Percentiles rank a stretch among this genome's conserved stretches.
Evolutionary conservation across 1,140 invertebrate species (phyloP).

Genomic region (Diorhabda elongata): DNA sequence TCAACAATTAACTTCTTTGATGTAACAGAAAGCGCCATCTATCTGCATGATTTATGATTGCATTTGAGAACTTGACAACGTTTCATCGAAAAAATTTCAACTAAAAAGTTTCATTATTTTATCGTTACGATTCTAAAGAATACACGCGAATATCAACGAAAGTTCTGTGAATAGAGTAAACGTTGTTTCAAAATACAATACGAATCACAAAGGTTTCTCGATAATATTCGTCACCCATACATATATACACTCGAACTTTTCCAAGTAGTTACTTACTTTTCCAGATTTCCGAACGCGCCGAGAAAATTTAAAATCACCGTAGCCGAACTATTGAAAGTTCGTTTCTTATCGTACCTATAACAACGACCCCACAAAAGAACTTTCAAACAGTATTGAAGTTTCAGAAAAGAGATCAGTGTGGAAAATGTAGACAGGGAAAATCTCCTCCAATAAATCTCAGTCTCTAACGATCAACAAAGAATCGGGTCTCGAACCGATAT

Average conservation of each 20-base stretch:
- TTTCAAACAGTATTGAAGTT: conserved; percentile 16
- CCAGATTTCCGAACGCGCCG: background rate
- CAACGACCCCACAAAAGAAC: background rate
- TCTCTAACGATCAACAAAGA: conserved; percentile 12
- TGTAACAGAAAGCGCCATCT: no score
- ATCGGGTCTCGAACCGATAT: conserved; percentile 10
- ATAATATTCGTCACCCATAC: conserved; percentile 1
- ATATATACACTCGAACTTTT: conserved; percentile 7
- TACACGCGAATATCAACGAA: no score
- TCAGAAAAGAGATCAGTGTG: conserved; percentile 7
- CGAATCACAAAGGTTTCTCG: background rate
- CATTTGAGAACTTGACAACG: no score
- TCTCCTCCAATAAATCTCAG: conserved; percentile 15
- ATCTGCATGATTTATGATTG: no score
- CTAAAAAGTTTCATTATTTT: no score
- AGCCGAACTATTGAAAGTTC: conserved; percentile 10
- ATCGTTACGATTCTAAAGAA: no score
- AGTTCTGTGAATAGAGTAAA: no score
- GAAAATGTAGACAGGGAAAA: conserved; percentile 14
- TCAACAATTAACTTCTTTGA: no score
- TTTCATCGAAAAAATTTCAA: no score
- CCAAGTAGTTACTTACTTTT: background rate
- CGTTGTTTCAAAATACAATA: background rate
- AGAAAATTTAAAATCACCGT: conserved; percentile 5
- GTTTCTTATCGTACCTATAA: conserved; percentile 13